Evolutionary conservation across 2,113 vertebrate species (phyloP).

Genomic region (Corythaeola cristata): DNA sequence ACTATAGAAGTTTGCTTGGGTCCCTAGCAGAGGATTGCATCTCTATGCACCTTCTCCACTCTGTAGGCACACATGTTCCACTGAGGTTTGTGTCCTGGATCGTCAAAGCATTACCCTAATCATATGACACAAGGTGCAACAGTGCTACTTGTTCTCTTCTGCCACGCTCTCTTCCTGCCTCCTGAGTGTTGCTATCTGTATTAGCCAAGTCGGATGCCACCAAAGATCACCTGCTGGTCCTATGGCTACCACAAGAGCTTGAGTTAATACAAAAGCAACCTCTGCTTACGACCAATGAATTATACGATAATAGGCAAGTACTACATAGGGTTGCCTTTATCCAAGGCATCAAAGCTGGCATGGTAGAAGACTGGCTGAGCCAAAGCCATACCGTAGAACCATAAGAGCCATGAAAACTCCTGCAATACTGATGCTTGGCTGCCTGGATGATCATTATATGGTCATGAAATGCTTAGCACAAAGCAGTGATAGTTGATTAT

Average conservation of each 20-base stretch:
- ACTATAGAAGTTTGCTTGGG: background rate
- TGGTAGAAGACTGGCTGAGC: background rate
- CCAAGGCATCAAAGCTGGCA: background rate
- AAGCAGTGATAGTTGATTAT: background rate
- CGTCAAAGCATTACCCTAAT: background rate
- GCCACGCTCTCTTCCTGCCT: background rate
- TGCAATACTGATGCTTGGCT: background rate
- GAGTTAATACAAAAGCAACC: background rate
- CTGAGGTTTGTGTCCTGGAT: background rate
- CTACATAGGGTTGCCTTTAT: background rate
- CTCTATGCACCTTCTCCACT: background rate
- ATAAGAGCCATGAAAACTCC: background rate
- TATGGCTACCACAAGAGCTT: background rate
- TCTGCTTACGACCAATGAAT: background rate
- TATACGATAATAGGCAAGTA: background rate
- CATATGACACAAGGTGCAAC: too few species aligned
- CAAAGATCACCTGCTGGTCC: background rate
- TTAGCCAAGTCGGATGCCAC: background rate
- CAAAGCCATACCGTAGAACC: background rate
- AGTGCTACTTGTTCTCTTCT: background rate
- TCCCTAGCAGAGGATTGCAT: background rate
- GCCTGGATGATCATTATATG: background rate
- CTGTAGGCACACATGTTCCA: accelerated
- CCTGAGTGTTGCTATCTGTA: background rate
- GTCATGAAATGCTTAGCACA: background rate